These are phyloP conservation scores for Argopecten irradians DNA, from an alignment of 1,140 invertebrate genomes.

Conservation along the genomic window DNA sequence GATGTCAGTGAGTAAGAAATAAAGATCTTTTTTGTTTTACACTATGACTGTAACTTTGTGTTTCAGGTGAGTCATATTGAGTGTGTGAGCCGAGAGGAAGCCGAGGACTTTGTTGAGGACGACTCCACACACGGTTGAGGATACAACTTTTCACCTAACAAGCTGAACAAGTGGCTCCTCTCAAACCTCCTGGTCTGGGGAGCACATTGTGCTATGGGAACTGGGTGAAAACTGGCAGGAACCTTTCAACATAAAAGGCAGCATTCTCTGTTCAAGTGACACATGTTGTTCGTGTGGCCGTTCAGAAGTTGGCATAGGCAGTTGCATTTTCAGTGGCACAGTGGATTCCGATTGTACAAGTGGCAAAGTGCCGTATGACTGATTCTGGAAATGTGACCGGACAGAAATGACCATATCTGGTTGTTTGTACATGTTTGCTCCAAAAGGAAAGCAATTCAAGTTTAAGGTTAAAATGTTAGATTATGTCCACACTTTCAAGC, in stretches of 20 bases:
- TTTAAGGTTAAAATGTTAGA: no score
- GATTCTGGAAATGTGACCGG: no score
- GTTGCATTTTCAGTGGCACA: not conserved
- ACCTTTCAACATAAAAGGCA: slow-evolving; percentile 7
- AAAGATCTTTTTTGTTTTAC: no score
- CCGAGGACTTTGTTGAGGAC: slow-evolving; percentile 98
- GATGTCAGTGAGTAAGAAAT: no score
- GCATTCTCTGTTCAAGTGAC: not conserved
- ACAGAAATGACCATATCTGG: no score
- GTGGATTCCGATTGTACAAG: not conserved
- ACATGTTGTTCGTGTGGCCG: not conserved
- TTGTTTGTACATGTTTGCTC: no score
- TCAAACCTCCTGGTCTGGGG: not conserved
- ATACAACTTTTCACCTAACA: not conserved
- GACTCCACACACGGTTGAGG: slow-evolving; percentile 72
- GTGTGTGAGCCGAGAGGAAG: slow-evolving; percentile 88
- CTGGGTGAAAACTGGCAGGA: not conserved
- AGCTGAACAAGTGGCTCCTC: not conserved
- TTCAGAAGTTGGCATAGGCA: not conserved
- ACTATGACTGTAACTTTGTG: not conserved
- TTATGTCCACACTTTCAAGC: no score
- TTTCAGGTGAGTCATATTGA: slow-evolving; percentile 79
- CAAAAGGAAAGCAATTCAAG: no score
- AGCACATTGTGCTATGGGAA: not conserved
- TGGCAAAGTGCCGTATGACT: not conserved